Evolutionary conservation across 2,888 invertebrate genomes (phyloP).

Genomic region (Philereme vetulata): DNA sequence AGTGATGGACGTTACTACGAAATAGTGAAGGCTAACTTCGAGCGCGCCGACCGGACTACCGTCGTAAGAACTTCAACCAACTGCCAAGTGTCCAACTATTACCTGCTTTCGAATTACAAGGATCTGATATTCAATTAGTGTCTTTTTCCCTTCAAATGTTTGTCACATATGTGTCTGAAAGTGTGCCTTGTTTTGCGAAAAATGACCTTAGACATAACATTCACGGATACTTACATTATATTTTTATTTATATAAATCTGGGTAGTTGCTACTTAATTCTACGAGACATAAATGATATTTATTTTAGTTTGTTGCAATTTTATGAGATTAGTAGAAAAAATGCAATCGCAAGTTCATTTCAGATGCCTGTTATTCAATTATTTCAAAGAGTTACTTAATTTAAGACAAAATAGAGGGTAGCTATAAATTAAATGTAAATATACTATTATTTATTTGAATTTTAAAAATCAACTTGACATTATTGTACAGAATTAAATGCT

Average conservation of each 20-base stretch:
- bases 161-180: background rate
- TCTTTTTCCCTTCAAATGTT: conserved; percentile 8
- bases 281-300: too few relatives aligned
- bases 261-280: background rate
- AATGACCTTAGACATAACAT: background rate
- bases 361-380: conserved; percentile 19
- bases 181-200: background rate
- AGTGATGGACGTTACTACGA: conserved; percentile 99
- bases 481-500: conserved; percentile 18
- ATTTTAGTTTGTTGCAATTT: background rate
- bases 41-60: conserved; percentile 97
- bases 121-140: conserved; percentile 96
- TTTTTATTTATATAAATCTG: background rate
- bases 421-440: conserved; percentile 5
- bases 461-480: conserved; percentile 18
- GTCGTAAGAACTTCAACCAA: conserved; percentile 98
- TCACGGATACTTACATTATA: background rate
- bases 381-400: conserved; percentile 4
- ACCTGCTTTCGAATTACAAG: conserved; percentile 95
- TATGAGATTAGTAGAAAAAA: conserved; percentile 2
- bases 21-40: conserved; percentile 99
- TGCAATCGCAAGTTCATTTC: conserved; percentile 7
- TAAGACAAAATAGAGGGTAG: conserved; percentile 17
- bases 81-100: conserved; percentile 97
- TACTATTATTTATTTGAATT: conserved; percentile 6